Percentiles rank a stretch among this genome's conserved stretches.
These are phyloP conservation scores for Champsocephalus gunnari DNA, from an alignment of 2,797 vertebrate species.

Conservation along the genomic window DNA sequence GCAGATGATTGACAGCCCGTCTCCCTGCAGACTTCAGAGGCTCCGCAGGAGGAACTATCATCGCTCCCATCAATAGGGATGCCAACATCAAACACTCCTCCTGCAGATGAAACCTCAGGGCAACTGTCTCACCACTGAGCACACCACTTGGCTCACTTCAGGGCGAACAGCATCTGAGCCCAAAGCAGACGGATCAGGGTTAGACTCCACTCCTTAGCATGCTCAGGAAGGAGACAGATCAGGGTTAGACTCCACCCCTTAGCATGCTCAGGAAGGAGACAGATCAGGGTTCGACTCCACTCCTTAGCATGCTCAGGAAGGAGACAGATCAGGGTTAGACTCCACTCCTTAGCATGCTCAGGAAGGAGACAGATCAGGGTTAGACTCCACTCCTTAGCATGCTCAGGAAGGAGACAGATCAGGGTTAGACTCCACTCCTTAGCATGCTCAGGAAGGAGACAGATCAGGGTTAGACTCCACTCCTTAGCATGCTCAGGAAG, in stretches of 20 bases:
- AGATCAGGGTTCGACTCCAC: neutral
- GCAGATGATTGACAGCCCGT: constrained; percentile 5
- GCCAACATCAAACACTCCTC: constrained; percentile 33
- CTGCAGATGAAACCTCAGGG: constrained; percentile 17
- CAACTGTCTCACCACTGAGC: constrained; percentile 37
- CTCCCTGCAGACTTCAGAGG: constrained; percentile 34
- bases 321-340: neutral
- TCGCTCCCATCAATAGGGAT: constrained; percentile 31
- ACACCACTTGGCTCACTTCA: neutral
- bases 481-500: too few relatives aligned
- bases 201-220: neutral
- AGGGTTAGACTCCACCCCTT: too few relatives aligned
- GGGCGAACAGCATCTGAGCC: neutral
- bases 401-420: neutral
- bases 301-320: neutral
- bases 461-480: too few relatives aligned
- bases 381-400: too few relatives aligned
- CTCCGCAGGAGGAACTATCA: constrained; percentile 29
- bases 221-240: too few relatives aligned
- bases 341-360: too few relatives aligned
- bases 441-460: too few relatives aligned
- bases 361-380: too few relatives aligned
- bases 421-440: neutral
- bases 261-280: neutral
- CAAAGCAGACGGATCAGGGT: neutral